Evolutionary conservation across 2,113 vertebrate genomes (phyloP).

Genomic region (Elephantulus edwardii): DNA sequence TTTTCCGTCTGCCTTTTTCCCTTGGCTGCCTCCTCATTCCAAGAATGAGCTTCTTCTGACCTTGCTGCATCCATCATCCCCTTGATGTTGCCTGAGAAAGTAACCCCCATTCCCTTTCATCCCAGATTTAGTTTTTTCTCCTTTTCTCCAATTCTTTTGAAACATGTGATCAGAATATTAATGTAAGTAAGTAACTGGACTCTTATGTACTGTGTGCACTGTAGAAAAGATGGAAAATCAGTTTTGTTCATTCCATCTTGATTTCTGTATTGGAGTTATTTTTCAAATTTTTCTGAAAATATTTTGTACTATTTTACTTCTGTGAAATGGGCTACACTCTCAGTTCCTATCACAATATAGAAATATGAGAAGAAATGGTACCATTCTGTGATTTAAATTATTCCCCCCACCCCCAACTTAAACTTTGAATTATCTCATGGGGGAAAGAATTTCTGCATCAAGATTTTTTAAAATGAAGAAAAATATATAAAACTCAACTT

Average conservation of each 20-base stretch:
- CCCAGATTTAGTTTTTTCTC: neutral
- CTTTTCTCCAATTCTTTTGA: neutral
- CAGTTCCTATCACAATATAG: neutral
- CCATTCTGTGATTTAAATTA: neutral
- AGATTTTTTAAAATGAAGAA: no score
- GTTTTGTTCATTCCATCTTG: neutral
- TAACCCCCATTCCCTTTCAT: neutral
- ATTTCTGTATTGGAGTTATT: neutral
- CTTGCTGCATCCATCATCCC: no score
- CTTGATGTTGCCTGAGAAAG: no score
- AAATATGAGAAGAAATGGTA: neutral
- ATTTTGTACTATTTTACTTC: slow-evolving; percentile 8
- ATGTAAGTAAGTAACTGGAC: no score
- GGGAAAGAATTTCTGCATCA: neutral
- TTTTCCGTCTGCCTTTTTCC: no score
- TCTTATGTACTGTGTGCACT: neutral
- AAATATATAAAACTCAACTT: no score
- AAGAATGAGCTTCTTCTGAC: no score
- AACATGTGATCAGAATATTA: neutral
- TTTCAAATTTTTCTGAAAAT: neutral
- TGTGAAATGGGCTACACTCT: neutral
- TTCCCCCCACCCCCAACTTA: neutral
- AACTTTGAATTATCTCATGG: neutral
- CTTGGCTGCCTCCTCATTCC: no score
- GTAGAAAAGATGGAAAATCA: neutral